A percentile compares a stretch with the other conserved stretches of the same genome.
Conservation (phyloP, 2,113 vertebrate species). For the Urocitellus parryii region DNA sequence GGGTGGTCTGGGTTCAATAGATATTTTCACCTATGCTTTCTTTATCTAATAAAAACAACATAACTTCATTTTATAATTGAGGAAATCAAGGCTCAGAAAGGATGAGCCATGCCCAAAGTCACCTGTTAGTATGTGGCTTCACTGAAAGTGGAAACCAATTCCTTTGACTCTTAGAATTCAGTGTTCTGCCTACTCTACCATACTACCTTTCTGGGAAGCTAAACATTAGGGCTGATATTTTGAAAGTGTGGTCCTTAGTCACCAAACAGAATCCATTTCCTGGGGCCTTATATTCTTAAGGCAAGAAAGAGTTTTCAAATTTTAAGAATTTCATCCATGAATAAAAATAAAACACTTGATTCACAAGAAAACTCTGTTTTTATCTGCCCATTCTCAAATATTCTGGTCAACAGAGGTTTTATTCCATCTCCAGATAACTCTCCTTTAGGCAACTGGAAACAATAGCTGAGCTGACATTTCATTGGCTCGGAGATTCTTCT, state of each 20-base stretch:
- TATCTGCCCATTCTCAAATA: conserved; percentile 58
- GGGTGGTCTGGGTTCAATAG: conserved; percentile 6
- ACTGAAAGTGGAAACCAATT: background rate
- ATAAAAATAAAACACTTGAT: conserved; percentile 57
- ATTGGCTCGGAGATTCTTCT: conserved; percentile 76
- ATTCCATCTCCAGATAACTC: conserved; percentile 65
- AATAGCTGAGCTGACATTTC: conserved; percentile 67
- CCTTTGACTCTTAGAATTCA: conserved; percentile 14
- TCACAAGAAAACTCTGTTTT: conserved; percentile 36
- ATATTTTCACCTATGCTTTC: conserved; percentile 38
- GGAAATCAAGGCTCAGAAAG: conserved; percentile 32
- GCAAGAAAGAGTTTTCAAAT: conserved; percentile 43
- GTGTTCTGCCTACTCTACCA: conserved; percentile 2
- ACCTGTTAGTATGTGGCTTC: conserved; percentile 29
- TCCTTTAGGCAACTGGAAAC: conserved; percentile 75
- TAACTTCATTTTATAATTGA: conserved; percentile 29
- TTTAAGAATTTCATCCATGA: conserved; percentile 59
- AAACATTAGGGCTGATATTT: conserved; percentile 43
- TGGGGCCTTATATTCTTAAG: conserved; percentile 17
- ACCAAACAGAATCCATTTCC: conserved; percentile 57
- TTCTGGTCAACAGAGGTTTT: conserved; percentile 63
- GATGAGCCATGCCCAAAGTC: conserved; percentile 29
- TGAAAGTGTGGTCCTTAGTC: conserved; percentile 45
- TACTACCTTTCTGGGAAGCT: background rate
- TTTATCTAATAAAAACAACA: conserved; percentile 56